Evolutionary conservation across 2,797 vertebrate species (phyloP).

Genomic region (Petrocephalus sullivani): DNA sequence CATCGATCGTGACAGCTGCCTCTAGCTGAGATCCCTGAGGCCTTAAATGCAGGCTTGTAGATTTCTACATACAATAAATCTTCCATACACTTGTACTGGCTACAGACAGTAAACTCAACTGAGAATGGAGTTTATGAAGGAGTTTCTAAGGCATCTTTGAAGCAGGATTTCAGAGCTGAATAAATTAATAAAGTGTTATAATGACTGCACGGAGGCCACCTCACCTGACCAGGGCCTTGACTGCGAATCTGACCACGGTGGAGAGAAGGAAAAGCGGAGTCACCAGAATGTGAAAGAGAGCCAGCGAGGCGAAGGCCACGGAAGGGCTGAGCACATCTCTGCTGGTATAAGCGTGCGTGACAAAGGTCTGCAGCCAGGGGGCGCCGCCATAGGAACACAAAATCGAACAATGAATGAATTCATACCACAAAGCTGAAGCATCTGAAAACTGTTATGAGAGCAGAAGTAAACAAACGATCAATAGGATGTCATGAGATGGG

Average conservation of each 20-base stretch:
- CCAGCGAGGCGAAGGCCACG: constrained; percentile 85
- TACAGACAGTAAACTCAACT: background rate
- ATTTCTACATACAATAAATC: background rate
- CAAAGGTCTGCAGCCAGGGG: constrained; percentile 73
- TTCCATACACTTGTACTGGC: background rate
- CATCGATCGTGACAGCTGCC: background rate
- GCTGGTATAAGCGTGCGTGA: constrained; percentile 65
- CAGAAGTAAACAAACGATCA: background rate
- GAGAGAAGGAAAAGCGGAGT: constrained; percentile 93
- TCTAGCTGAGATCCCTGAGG: background rate
- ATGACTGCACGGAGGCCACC: background rate
- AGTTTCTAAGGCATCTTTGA: background rate
- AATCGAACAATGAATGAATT: background rate
- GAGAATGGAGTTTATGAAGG: background rate
- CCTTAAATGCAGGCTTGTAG: background rate
- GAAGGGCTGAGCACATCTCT: constrained; percentile 59
- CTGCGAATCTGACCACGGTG: constrained; percentile 89
- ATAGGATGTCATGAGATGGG: background rate
- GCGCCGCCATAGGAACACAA: constrained; percentile 1
- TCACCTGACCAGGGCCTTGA: constrained; percentile 91
- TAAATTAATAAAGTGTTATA: background rate
- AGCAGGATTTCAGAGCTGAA: background rate
- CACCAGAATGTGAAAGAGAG: constrained; percentile 92
- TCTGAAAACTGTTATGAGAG: background rate
- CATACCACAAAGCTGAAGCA: background rate